Evolutionary conservation across 2,888 invertebrate genomes (phyloP), one percentile per base, ranked within the genome.

Genomic region (Piscicola geometra): DNA sequence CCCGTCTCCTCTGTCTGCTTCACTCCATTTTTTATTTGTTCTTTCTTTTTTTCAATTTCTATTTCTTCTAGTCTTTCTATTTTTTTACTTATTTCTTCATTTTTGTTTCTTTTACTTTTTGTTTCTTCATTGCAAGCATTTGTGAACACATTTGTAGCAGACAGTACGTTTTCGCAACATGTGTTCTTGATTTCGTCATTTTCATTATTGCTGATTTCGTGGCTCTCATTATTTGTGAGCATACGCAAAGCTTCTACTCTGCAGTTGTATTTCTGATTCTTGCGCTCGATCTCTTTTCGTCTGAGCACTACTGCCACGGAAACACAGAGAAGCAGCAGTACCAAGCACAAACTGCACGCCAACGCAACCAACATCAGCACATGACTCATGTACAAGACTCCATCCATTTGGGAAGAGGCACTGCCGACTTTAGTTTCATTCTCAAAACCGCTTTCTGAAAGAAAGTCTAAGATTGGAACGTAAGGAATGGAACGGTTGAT

Each of bases 191-290:
- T 41, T 18, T 56, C 60, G 25, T 56, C 60, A 9, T 56, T n/a
- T 3, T 25, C n/a, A 25, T 56, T 56, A n/a, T 56, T 56, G 21
- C 5, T 25, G n/a, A 3, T 25, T 3, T 56, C 60, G 25, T 56
- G 60, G n/a, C n/a, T 56, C 9, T 56, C n/a, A n/a, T 5, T 18
- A 5, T 9, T 72, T 52, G 77, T 74, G 30, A 78, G 60, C 76
- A 78, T 77, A 21, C 71, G 52, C 75, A 77, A 28, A 3, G 79
- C 79, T 60, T 79, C 79, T 73, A 79, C 79, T 56, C 79, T 72
- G 41, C 79, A 79, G 71, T 79, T 79, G 75, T 79, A 79, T 66
- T 79, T 79, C 5, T 72, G 32, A 52, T 71, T 76, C 32, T 76
- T 33, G 56, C 78, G 70, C 25, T 75, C 71, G 30, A 28, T 77